These are phyloP conservation scores for Watsonalla cultraria DNA, from an alignment of 2,888 invertebrate species.

Conservation along the genomic window DNA sequence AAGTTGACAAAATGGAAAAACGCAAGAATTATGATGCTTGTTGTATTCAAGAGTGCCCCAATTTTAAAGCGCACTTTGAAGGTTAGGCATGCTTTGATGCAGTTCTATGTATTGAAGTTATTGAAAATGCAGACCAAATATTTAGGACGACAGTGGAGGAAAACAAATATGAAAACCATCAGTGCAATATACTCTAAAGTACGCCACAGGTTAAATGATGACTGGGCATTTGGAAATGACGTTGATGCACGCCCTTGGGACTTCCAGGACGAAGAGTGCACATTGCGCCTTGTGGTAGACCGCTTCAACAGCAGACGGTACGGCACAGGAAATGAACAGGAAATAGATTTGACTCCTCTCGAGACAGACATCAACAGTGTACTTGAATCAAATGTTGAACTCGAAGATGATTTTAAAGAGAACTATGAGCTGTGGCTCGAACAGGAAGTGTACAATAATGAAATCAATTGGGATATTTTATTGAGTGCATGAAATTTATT, in stretches of 20 bases:
- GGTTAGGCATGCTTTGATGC: slow-evolving; percentile 97
- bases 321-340: slow-evolving; percentile 73
- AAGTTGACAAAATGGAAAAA: slow-evolving; percentile 99
- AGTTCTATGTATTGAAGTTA: slow-evolving; percentile 97
- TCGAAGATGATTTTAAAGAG: slow-evolving; percentile 95
- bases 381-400: slow-evolving; percentile 86
- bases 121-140: slow-evolving; percentile 99
- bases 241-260: slow-evolving; percentile 99
- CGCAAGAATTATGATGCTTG: slow-evolving; percentile 99
- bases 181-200: slow-evolving; percentile 99
- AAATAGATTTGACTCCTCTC: slow-evolving; percentile 81
- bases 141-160: slow-evolving; percentile 98
- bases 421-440: slow-evolving; percentile 98
- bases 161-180: slow-evolving; percentile 99
- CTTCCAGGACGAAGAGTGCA: slow-evolving; percentile 98
- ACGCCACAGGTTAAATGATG: slow-evolving; percentile 96
- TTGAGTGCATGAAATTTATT: slow-evolving; percentile 42
- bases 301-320: slow-evolving; percentile 97
- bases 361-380: slow-evolving; percentile 92
- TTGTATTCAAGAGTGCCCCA: slow-evolving; percentile 99
- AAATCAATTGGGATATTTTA: slow-evolving; percentile 87
- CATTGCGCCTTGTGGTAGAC: slow-evolving; percentile 95
- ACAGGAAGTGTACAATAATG: slow-evolving; percentile 95
- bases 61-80: slow-evolving; percentile 97
- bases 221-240: slow-evolving; percentile 99